These are phyloP conservation scores for Columba guinea DNA, from an alignment of 2,797 vertebrate species.

Conservation along the genomic window DNA sequence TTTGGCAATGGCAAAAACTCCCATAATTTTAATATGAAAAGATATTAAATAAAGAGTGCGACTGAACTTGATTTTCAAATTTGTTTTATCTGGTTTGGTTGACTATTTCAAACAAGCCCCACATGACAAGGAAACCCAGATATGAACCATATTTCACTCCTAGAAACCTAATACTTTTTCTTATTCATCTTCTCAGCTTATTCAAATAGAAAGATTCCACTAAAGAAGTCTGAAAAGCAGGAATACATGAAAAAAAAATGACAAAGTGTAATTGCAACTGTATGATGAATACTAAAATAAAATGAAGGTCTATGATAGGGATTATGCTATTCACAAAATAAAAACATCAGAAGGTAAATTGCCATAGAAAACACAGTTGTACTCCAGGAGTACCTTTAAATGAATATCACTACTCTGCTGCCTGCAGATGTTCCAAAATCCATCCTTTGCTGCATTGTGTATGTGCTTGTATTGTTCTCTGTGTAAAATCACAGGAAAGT, in stretches of 20 bases:
- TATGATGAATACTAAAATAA: not conserved
- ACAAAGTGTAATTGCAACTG: not conserved
- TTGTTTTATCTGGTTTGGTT: not conserved
- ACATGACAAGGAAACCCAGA: not conserved
- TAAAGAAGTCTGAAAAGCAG: not conserved
- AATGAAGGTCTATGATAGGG: not conserved
- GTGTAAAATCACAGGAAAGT: slow-evolving; percentile 22
- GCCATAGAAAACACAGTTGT: not conserved
- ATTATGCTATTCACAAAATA: not conserved
- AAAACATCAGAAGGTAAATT: not conserved
- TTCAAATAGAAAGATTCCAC: not conserved
- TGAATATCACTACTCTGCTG: not conserved
- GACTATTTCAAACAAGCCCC: not conserved
- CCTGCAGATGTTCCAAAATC: not conserved
- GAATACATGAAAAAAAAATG: not conserved
- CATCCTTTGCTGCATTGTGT: slow-evolving; percentile 17
- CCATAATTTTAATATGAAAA: not conserved
- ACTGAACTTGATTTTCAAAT: not conserved
- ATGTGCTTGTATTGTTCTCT: not conserved
- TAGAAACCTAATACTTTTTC: not conserved
- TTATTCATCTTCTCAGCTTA: not conserved
- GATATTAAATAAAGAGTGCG: not conserved
- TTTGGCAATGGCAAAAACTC: not conserved
- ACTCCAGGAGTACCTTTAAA: not conserved
- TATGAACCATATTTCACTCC: not conserved